Percentiles rank a stretch among this genome's conserved stretches.
Conservation (phyloP, 2,888 invertebrate species). For the Cacoxenus indagator region DNA sequence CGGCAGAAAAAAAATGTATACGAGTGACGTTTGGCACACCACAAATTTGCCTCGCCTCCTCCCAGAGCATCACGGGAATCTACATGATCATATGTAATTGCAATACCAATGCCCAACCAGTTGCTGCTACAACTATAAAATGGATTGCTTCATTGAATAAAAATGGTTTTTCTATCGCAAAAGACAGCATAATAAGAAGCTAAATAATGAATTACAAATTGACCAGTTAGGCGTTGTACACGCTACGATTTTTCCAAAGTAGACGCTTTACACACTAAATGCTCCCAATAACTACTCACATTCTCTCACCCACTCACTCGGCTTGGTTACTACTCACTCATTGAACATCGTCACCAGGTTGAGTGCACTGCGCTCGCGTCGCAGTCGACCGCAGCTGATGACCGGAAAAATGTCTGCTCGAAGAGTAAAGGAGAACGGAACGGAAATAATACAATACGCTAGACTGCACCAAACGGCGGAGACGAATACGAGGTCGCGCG, state of each 20-base stretch:
- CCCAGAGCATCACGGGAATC: too few relatives aligned
- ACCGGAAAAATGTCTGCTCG: conserved; percentile 42
- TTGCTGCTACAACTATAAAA: too few relatives aligned
- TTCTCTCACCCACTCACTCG: background rate
- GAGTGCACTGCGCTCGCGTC: conserved; percentile 26
- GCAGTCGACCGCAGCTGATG: conserved; percentile 36
- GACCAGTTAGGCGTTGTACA: too few relatives aligned
- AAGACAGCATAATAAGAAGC: too few relatives aligned
- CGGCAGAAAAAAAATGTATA: background rate
- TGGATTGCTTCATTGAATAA: too few relatives aligned
- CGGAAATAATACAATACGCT: background rate
- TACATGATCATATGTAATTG: too few relatives aligned
- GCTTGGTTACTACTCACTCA: background rate
- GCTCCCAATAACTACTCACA: background rate
- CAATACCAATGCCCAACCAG: too few relatives aligned
- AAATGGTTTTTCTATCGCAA: too few relatives aligned
- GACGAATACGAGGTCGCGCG: background rate
- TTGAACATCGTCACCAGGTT: conserved; percentile 26
- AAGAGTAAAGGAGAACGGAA: background rate
- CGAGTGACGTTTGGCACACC: background rate
- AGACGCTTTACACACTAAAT: too few relatives aligned
- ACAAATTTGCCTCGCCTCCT: background rate
- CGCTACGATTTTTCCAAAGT: too few relatives aligned
- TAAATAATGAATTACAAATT: too few relatives aligned
- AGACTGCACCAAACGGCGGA: conserved; percentile 31